These are phyloP conservation scores for Mormyrops boulengeri DNA, from an alignment of 2,797 vertebrate species.

Conservation along the genomic window DNA sequence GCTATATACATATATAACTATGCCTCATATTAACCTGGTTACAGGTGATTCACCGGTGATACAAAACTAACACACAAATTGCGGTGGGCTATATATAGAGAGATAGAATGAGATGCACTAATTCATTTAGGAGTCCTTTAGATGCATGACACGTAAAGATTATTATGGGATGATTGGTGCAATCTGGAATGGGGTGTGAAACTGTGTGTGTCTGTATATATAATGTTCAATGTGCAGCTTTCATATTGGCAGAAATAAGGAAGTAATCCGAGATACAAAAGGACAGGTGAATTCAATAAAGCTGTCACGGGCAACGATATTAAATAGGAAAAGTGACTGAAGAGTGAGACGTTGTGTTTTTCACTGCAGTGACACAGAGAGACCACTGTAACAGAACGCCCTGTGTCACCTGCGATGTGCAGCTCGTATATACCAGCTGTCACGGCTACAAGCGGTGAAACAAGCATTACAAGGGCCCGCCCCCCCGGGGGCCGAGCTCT, in stretches of 20 bases:
- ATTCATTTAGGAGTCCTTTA: neutral
- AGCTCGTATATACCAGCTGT: neutral
- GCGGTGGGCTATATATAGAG: neutral
- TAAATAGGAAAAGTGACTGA: neutral
- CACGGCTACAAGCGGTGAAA: conserved; percentile 9
- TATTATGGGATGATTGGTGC: neutral
- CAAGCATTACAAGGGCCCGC: conserved; percentile 4
- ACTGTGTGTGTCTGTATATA: neutral
- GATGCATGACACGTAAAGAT: neutral
- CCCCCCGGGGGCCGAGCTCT: neutral
- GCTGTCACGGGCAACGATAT: neutral
- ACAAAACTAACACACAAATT: neutral
- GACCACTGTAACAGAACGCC: neutral
- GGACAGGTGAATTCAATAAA: neutral
- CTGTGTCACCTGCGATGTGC: neutral
- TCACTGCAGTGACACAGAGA: neutral
- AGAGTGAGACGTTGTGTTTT: neutral
- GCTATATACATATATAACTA: neutral
- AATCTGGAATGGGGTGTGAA: neutral
- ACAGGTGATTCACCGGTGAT: neutral
- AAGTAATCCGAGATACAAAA: neutral
- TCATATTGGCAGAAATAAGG: neutral
- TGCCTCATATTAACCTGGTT: neutral
- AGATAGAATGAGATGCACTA: neutral
- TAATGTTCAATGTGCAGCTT: neutral